Conservation (phyloP, 1,140 invertebrate species). For the Zaprionus camerounensis region DNA sequence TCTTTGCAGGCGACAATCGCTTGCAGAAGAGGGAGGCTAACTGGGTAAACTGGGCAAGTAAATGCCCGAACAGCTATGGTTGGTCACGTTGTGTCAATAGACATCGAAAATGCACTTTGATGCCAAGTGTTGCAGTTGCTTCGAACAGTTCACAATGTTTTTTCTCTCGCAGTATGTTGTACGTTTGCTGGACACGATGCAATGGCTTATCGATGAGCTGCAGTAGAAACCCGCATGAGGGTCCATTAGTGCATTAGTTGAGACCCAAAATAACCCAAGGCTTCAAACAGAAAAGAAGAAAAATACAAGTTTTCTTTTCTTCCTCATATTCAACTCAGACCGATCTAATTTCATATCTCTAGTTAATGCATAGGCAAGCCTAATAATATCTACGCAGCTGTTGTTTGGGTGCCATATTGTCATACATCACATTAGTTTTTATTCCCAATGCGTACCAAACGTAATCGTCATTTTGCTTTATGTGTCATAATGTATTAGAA, state of each 20-base stretch:
- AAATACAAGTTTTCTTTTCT: no score
- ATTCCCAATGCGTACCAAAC: conserved; percentile 2
- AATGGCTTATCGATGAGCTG: conserved; percentile 26
- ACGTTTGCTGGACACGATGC: not conserved
- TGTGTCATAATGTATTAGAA: conserved; percentile 41
- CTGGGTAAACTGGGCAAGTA: conserved; percentile 21
- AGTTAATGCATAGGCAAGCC: not conserved
- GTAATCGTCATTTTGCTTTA: conserved; percentile 45
- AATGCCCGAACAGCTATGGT: conserved; percentile 53
- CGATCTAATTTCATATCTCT: not conserved
- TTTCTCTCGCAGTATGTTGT: conserved; percentile 3
- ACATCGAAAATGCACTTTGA: conserved; percentile 65
- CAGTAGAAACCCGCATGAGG: not conserved
- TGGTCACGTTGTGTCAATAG: conserved; percentile 79
- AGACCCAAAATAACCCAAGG: not conserved
- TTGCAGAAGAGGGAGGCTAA: not conserved
- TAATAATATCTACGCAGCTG: not conserved
- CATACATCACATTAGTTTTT: conserved; percentile 14
- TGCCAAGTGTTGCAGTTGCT: conserved; percentile 60
- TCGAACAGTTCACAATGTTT: conserved; percentile 47
- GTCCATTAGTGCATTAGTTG: conserved; percentile 1
- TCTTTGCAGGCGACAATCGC: conserved; percentile 19
- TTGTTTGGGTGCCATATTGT: not conserved
- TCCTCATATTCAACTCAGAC: not conserved
- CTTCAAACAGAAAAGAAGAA: not conserved